Evolutionary conservation across 2,888 invertebrate species (phyloP).

Genomic region (Aleiodes alternator): DNA sequence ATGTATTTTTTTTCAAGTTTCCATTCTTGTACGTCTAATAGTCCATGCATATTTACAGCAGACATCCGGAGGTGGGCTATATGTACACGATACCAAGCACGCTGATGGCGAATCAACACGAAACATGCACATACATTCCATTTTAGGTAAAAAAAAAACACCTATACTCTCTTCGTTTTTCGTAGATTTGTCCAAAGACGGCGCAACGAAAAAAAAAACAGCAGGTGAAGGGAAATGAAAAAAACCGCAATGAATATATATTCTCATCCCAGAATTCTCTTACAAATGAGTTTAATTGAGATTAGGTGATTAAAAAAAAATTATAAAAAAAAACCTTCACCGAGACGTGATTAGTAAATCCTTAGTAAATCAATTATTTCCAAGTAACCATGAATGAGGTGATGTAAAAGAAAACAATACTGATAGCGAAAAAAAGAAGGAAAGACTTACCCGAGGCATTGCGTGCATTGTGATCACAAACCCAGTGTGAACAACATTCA

Average conservation of each 20-base stretch:
- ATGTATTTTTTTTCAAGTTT: constrained; percentile 33
- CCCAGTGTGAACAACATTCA: constrained; percentile 91
- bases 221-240: not conserved
- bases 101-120: constrained; percentile 44
- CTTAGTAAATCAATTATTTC: not conserved
- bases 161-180: not conserved
- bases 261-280: too few relatives aligned
- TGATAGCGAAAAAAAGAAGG: not conserved
- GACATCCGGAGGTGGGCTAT: constrained; percentile 15
- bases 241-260: not conserved
- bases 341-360: not conserved
- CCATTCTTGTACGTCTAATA: constrained; percentile 43
- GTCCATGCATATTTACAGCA: constrained; percentile 65
- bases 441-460: constrained; percentile 57
- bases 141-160: constrained; percentile 13
- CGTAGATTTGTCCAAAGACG: not conserved
- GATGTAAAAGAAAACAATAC: not conserved
- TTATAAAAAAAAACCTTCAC: not conserved
- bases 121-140: constrained; percentile 59
- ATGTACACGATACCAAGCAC: constrained; percentile 52
- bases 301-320: not conserved
- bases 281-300: not conserved
- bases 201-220: not conserved
- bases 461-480: constrained; percentile 67
- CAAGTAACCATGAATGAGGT: constrained; percentile 9